Evolutionary conservation across 2,888 invertebrate genomes (phyloP), one percentile per base, ranked within the genome.

Genomic region (Platypus cylindrus): DNA sequence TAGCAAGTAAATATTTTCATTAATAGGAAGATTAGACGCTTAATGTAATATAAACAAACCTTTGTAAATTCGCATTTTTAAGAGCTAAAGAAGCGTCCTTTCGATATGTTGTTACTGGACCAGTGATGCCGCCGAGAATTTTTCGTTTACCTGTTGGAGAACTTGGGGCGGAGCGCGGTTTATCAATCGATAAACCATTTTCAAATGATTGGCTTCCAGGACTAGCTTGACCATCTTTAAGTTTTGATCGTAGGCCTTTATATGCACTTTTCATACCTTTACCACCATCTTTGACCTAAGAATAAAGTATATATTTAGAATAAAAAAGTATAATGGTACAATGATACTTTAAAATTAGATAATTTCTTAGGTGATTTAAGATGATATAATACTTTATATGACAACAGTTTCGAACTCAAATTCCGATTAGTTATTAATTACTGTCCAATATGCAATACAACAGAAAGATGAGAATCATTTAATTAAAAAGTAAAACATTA

Each of bases 211-310:
- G 59, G 1, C 56, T 56, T 12, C 49, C 48, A 43, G 51, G 59
- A 36, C 53, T 58, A n/a, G 48, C 46, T 45, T 54, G 60, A 39
- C 54, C 59, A 36, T 61, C 63, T 32, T 67, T 66, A 34, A 70
- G 54, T 62, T 76, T 80, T 30, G 77, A 78, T 49, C 75, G 70
- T 17, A 84, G 64, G 37, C 78, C 83, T 59, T 80, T 81, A 52
- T 81, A 82, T 3, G 77, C 84, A 36, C 78, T 78, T 56, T 78
- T 80, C 49, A 84, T 74, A 53, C 79, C 78, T 52, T 76, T 78
- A 3, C 79, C 78, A 40, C 75, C 71, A 52, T 78, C 79, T 60
- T 75, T 78, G 3, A 80, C 77, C 79, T 79, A 46, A 34, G 38
- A 43, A 12, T 9, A 3, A 17, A 17, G 17, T 18, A 20, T 9